Percentiles rank a stretch among this genome's conserved stretches.
Conservation (phyloP, 2,797 vertebrate genomes). For the Enoplosus armatus region DNA sequence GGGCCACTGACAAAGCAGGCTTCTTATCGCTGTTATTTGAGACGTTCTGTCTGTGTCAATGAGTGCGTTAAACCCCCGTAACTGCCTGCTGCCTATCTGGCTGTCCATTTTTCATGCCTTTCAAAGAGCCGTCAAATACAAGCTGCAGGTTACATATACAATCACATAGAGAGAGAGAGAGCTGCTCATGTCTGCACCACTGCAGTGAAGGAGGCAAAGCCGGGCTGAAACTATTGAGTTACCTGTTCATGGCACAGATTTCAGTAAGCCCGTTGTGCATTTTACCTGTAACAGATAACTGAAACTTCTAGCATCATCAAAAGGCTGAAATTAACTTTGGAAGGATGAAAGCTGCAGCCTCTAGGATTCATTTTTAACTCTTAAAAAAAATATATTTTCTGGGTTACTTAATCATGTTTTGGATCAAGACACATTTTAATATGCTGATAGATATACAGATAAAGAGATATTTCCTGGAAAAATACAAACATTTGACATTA, state of each 20-base stretch:
- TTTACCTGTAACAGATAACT: conserved; percentile 17
- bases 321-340: neutral
- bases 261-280: neutral
- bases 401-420: neutral
- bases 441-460: conserved; percentile 8
- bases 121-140: conserved; percentile 65
- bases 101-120: conserved; percentile 68
- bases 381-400: neutral
- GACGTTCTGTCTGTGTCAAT: conserved; percentile 84
- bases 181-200: conserved; percentile 41
- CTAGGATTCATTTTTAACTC: conserved; percentile 1
- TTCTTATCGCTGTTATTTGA: conserved; percentile 74
- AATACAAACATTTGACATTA: neutral
- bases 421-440: neutral
- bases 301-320: conserved; percentile 10
- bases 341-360: conserved; percentile 18
- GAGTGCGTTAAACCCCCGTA: conserved; percentile 80
- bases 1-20: conserved; percentile 81
- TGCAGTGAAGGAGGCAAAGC: conserved; percentile 44
- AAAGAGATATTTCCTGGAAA: neutral
- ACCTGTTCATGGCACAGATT: conserved; percentile 38
- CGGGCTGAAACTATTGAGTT: conserved; percentile 32
- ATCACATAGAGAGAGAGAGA: conserved; percentile 27
- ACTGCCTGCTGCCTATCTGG: conserved; percentile 69
- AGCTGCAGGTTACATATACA: conserved; percentile 69